Percentiles rank a stretch among this genome's conserved stretches.
phyloP scores from a whole-genome alignment of 2,113 vertebrate species.

The rabbit (Oryctolagus cuniculus) region mOryCun1.1 NC_091439.1:102543001-102543500 shows the following conservation, averaged over 20 bases:
- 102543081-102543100: background rate
- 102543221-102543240: background rate
- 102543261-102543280: background rate
- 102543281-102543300: conserved; percentile 26
- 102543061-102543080: background rate
- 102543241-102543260: background rate
- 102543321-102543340: background rate
- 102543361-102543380: conserved; percentile 29
- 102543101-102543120: background rate
- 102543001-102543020: background rate
- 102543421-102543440: too few relatives aligned
- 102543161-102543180: background rate
- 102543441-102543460: too few relatives aligned
- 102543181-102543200: background rate
- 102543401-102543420: background rate
- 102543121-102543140: background rate
- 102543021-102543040: background rate
- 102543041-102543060: background rate
- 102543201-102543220: background rate
- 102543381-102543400: background rate
- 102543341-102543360: background rate
- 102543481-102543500: too few relatives aligned
- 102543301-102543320: background rate
- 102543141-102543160: background rate
- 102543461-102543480: too few relatives aligned